Evolutionary conservation across 2,113 vertebrate species (phyloP).

Genomic region (Pygathrix nemaeus): DNA sequence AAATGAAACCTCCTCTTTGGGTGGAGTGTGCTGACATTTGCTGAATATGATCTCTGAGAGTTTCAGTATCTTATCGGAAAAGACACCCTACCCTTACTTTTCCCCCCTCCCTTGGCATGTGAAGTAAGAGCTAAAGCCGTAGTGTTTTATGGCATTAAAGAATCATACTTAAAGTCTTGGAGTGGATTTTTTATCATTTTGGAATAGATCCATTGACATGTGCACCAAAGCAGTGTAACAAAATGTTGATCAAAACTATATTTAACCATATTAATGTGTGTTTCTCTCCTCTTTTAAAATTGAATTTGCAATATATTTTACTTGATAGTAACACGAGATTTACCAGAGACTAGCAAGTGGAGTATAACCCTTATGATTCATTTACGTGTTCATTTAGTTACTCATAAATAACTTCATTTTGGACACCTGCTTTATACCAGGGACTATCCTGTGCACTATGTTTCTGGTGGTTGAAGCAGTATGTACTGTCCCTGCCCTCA

Average conservation of each 20-base stretch:
- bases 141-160: background rate
- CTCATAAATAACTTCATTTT: background rate
- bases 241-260: background rate
- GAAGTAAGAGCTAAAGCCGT: background rate
- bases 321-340: background rate
- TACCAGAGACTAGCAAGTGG: background rate
- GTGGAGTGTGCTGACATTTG: background rate
- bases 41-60: background rate
- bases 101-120: background rate
- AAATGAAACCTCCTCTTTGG: background rate
- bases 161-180: background rate
- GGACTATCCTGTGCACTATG: background rate
- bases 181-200: background rate
- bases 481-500: background rate
- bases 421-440: background rate
- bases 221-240: background rate
- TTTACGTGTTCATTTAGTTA: slow-evolving; percentile 2
- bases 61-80: background rate
- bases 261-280: background rate
- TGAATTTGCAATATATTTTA: background rate
- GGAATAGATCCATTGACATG: background rate
- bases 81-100: background rate
- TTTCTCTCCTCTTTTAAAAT: background rate
- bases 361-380: background rate
- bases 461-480: background rate